These are phyloP conservation scores for Acyrthosiphon pisum DNA, from an alignment of 1,140 invertebrate genomes.

Conservation along the genomic window DNA sequence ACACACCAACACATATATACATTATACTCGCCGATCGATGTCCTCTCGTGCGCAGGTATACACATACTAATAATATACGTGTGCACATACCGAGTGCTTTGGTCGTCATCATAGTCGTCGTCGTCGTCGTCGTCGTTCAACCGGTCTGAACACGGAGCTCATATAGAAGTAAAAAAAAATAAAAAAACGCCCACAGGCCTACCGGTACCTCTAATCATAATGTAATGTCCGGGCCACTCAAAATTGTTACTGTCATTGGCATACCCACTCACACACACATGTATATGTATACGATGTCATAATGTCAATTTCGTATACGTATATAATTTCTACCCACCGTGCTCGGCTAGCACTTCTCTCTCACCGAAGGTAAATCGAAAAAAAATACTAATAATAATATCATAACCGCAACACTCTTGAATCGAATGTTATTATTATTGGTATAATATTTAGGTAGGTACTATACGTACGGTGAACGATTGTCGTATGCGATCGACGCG, in stretches of 20 bases:
- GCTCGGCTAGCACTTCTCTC: background rate
- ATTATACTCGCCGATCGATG: constrained; percentile 45
- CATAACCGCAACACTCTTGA: constrained; percentile 30
- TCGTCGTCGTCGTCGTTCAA: constrained; percentile 15
- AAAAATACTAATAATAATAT: constrained; percentile 39
- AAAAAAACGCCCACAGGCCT: constrained; percentile 54
- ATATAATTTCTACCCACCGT: constrained; percentile 9
- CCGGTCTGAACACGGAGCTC: constrained; percentile 30
- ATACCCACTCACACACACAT: background rate
- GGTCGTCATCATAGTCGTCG: constrained; percentile 13
- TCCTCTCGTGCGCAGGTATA: constrained; percentile 18
- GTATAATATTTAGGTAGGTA: background rate
- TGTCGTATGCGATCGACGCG: background rate
- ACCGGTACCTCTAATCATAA: constrained; percentile 55
- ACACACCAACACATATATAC: background rate
- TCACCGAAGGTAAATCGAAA: constrained; percentile 48
- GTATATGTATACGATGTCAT: constrained; percentile 10
- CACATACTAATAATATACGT: constrained; percentile 29
- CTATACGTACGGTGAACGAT: background rate
- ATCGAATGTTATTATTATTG: constrained; percentile 40
- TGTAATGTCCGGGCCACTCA: constrained; percentile 54
- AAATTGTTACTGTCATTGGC: constrained; percentile 57
- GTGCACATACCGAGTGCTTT: constrained; percentile 20
- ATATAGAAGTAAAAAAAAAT: background rate
- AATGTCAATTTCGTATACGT: constrained; percentile 51